Evolutionary conservation across 37 sponge, comb jelly and placozoan genomes (phyloP), one percentile per base, ranked within the genome.

Genomic region (Eunapius fragilis): DNA sequence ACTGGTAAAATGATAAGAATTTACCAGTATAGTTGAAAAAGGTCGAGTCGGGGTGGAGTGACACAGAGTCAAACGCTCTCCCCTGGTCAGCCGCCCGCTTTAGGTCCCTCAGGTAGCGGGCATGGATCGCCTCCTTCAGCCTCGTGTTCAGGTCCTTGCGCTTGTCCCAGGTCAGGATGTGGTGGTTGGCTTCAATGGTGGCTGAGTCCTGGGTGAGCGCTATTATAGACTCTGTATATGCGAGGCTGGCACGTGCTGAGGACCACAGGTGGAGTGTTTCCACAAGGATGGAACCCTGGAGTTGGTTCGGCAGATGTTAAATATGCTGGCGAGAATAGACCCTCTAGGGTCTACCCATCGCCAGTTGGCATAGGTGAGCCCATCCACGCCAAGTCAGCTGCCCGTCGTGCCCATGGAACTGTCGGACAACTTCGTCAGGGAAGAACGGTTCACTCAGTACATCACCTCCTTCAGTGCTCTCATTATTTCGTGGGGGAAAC

Each of bases 281-380:
- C 90, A 90, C 3, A 26, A 2, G 0, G 22, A 25, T 0, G 86
- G 90, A 0, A 69, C 68, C 24, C 32, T 70, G 10, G 14, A 14
- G 77, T 75, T 75, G 5, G 12, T 73, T 26, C 27, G 23, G 50
- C 90, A 90, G 25, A 37, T 72, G 30, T 83, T 37, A 30, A 37
- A 89, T 36, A 89, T 68, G 1, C 0, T 71, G 22, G 75, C 32
- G 14, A 89, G 69, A 10, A 83, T 68, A 2, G 12, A 25, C 2
- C 32, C 31, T 27, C 11, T 34, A 0, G 12, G 24, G 9, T 80
- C 68, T 3, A 25, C 22, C 14, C 25, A 48, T 48, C 80, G 73
- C 85, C 85, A 90, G 6, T 80, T 24, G n/a, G 19, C 25, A 58
- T 90, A 90, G 0, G 86, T 9, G 9, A 90, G n/a, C 0, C 86